Evolutionary conservation across 2,888 invertebrate species (phyloP), one percentile per base, ranked within the genome.

Genomic region (Trichogramma evanescens): DNA sequence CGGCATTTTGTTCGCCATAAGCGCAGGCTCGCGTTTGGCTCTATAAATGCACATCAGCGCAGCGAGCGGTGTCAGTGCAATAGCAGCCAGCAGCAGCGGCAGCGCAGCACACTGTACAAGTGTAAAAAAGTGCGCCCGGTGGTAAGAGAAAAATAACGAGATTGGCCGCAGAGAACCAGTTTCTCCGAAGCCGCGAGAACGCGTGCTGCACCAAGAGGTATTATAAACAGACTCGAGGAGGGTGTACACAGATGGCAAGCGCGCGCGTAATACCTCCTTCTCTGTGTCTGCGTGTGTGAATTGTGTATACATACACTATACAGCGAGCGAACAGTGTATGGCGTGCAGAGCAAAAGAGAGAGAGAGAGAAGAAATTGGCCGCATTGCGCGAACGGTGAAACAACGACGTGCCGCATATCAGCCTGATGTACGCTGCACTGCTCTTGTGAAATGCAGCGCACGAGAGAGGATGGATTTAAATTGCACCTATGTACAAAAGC

Each of bases 211-310:
- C 57, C 26, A 26, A 26, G 26, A 26, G 26, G 26, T 26, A 26
- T 26, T 26, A 26, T 26, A 26, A 26, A 26, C 26, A 44, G 42
- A 13, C 9, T 44, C 26, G 58, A 59, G 56, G 59, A 60, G 38
- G 45, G 56, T 54, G 54, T 48, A 44, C 54, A 48, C 48, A 54
- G 44, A 52, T 3, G 52, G 59, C 56, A 52, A 70, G 67, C 71
- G 72, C 72, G 69, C 72, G 73, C 70, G 71, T 74, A 73, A 74
- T 72, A 71, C 68, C 69, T 72, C 69, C 66, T 72, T 26, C 26
- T 26, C 26, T 26, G 26, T 26, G 26, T 26, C 26, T 26, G 26
- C 26, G 26, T 26, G 26, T 26, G 26, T 26, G 26, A 26, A 26
- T 26, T 26, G 26, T 26, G 26, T 26, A 26, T 26, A 26, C 26